Evolutionary conservation across 2,113 vertebrate species (phyloP).

Genomic region (Noctilio leporinus): DNA sequence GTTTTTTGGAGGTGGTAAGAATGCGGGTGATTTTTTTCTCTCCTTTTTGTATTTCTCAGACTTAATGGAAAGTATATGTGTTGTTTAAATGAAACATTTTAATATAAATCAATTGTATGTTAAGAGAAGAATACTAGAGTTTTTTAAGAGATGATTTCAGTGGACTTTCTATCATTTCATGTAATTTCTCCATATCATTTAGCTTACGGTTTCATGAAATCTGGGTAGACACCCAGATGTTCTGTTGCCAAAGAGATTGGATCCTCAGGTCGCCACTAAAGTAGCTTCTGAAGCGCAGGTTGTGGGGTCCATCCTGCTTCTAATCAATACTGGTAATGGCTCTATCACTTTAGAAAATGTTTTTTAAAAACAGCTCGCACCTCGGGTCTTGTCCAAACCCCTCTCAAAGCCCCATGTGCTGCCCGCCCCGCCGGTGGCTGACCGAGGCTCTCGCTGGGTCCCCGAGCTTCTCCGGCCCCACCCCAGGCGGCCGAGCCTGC

Average conservation of each 20-base stretch:
- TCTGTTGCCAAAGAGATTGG: neutral
- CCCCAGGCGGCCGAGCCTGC: too few species aligned
- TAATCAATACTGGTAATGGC: neutral
- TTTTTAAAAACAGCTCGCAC: neutral
- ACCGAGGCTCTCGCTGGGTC: too few species aligned
- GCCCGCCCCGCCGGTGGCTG: neutral
- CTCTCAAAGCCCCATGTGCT: neutral
- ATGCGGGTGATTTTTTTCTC: neutral
- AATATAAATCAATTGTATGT: neutral
- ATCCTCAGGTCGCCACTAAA: neutral
- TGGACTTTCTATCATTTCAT: neutral
- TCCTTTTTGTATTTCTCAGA: neutral
- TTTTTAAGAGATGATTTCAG: neutral
- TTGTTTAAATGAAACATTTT: neutral
- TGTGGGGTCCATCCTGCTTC: neutral
- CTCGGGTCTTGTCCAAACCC: neutral
- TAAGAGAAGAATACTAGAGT: neutral
- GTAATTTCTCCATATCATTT: neutral
- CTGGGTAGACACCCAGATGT: neutral
- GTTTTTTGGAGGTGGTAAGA: neutral
- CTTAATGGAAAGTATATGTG: neutral
- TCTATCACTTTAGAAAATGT: neutral
- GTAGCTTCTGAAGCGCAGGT: neutral
- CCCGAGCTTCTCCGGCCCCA: neutral
- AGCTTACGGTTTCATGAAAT: neutral